A percentile compares a stretch with the other conserved stretches of the same genome.
Conservation (phyloP, 2,888 invertebrate genomes). For the Coelogynopora nodosa region DNA sequence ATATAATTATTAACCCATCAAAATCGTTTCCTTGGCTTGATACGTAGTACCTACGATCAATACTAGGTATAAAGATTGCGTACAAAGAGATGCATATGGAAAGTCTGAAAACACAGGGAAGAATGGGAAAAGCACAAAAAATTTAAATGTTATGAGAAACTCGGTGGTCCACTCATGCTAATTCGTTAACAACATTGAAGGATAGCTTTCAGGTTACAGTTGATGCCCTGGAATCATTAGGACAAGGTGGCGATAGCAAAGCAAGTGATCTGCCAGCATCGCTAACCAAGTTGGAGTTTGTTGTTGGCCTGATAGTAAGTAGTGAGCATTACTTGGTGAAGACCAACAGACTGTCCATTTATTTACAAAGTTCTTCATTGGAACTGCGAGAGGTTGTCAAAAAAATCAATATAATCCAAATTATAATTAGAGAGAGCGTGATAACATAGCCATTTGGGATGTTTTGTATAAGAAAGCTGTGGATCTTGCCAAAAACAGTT, state of each 20-base stretch:
- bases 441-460: constrained; percentile 21
- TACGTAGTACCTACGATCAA: too few species aligned
- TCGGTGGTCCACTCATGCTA: constrained; percentile 10
- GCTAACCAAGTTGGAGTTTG: constrained; percentile 7
- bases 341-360: constrained; percentile 14
- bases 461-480: constrained; percentile 11
- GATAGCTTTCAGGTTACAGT: constrained; percentile 28
- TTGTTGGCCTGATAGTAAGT: constrained; percentile 30
- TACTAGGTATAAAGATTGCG: too few species aligned
- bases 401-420: constrained; percentile 1
- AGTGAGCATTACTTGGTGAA: constrained; percentile 29
- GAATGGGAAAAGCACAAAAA: neutral
- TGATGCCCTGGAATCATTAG: constrained; percentile 27
- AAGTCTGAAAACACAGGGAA: constrained; percentile 9
- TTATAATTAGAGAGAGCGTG: neutral
- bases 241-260: constrained; percentile 1
- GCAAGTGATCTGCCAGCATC: constrained; percentile 9
- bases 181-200: constrained; percentile 16
- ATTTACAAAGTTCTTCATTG: constrained; percentile 11
- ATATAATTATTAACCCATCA: too few species aligned
- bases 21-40: too few species aligned
- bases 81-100: constrained; percentile 9
- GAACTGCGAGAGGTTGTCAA: constrained; percentile 15
- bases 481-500: neutral
- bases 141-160: constrained; percentile 5